Conservation (phyloP, 1,140 invertebrate genomes). For the Gryon sp. region DNA sequence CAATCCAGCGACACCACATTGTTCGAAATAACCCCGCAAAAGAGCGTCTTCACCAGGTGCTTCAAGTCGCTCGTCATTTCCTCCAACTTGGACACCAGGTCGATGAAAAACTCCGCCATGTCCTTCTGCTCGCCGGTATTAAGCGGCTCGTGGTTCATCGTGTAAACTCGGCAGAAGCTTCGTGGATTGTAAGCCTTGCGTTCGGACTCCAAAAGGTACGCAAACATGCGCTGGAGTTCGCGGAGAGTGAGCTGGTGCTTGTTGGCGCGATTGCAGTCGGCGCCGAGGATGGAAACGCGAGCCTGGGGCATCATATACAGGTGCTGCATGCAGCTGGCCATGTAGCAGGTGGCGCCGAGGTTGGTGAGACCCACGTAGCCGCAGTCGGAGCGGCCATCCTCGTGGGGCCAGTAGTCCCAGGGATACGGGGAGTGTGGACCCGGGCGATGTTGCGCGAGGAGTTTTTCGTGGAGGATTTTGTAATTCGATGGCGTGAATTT, state of each 20-base stretch:
- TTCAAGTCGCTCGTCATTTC: conserved; percentile 96
- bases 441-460: conserved; percentile 92
- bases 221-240: conserved; percentile 97
- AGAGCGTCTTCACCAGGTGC: conserved; percentile 92
- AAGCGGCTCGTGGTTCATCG: conserved; percentile 96
- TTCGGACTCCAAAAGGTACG: conserved; percentile 95
- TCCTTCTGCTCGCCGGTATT: conserved; percentile 98
- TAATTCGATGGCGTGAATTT: conserved; percentile 93
- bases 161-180: conserved; percentile 97
- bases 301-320: conserved; percentile 97
- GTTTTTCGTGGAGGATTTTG: conserved; percentile 88
- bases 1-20: conserved; percentile 97
- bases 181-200: conserved; percentile 96
- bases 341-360: conserved; percentile 96
- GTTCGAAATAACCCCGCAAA: conserved; percentile 95
- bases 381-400: conserved; percentile 94
- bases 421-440: conserved; percentile 91
- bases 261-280: conserved; percentile 83
- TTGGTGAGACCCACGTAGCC: conserved; percentile 97
- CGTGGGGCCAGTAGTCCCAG: conserved; percentile 98
- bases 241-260: conserved; percentile 91
- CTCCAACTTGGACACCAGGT: conserved; percentile 96
- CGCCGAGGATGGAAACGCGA: conserved; percentile 88
- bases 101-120: conserved; percentile 99
- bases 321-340: conserved; percentile 98